These are phyloP conservation scores for Aratinga solstitialis DNA, from an alignment of 2,797 vertebrate species.

Conservation along the genomic window DNA sequence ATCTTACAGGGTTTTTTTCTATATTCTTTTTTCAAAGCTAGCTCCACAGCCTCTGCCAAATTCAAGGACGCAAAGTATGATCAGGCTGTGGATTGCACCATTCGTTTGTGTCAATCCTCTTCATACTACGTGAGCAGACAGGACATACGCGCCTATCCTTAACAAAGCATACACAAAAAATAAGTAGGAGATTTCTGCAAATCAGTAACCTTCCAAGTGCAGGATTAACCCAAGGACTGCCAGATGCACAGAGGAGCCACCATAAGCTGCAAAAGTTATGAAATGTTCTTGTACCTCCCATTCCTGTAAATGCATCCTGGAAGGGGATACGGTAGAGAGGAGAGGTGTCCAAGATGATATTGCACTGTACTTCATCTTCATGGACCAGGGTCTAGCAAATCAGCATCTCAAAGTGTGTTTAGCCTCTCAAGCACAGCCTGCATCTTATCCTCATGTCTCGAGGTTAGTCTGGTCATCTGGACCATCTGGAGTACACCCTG, in stretches of 20 bases:
- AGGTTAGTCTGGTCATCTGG: not conserved
- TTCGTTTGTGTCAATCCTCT: constrained; percentile 21
- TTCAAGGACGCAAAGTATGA: constrained; percentile 27
- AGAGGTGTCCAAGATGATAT: not conserved
- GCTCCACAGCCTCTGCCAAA: constrained; percentile 37
- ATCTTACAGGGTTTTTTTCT: not conserved
- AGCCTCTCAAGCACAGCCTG: not conserved
- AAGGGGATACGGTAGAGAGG: not conserved
- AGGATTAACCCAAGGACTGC: constrained; percentile 19
- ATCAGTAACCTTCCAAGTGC: not conserved
- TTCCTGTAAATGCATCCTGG: not conserved
- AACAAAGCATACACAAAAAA: constrained; percentile 21
- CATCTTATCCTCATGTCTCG: not conserved
- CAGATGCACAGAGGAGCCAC: not conserved
- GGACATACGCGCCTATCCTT: constrained; percentile 38
- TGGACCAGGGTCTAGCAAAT: not conserved
- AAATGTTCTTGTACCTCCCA: not conserved
- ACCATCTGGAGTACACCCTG: not conserved
- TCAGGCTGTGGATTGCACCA: constrained; percentile 42
- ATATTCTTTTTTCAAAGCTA: constrained; percentile 36
- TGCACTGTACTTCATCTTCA: not conserved
- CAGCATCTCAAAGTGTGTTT: not conserved
- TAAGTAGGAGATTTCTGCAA: not conserved
- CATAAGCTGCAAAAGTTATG: not conserved
- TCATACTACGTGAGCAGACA: constrained; percentile 30